Base-by-base conservation (phyloP, 2,888 invertebrate species). In the Agrochola macilenta region DNA sequence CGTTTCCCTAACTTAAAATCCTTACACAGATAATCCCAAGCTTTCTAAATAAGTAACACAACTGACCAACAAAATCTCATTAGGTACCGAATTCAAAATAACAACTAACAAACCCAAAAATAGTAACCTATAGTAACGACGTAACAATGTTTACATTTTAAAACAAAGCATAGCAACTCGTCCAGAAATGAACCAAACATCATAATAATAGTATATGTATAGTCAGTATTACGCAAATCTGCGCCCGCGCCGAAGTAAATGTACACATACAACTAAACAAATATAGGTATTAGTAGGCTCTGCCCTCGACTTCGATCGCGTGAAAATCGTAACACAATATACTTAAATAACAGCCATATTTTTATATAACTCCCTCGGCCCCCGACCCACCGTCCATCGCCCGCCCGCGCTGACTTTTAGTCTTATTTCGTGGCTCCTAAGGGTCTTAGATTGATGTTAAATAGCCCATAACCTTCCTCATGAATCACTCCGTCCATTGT, bases 151-250 rank as follows among this genome's bases (percentile, higher is more conserved):
- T 79, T 79, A 76, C 76, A 49, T 57, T 54, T 23, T 23, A 9
- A 52, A 52, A 46, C 58, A 9, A 72, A 26, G 71, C 81, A 30
- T 77, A 70, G 70, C 73, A 69, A 81, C 70, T 26, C 58, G 11
- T 17, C 54, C 26, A 69, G 60, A 69, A 68, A 43, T 26, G 61
- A 66, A 35, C 57, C 5, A 43, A 39, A 69, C 35, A 74, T 60
- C 60, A 76, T 49, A 57, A 30, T 54, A 68, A 11, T 12, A 64
- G 14, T 14, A 12, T 49, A 52, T 30, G 26, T 63, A 57, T n/a
- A 43, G 58, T 35, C 14, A n/a, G 46, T 60, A 52, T 82, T 82
- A 82, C 82, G 78, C 54, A 81, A 82, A 65, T 52, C 5, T 70
- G 63, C 14, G 63, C 9, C 46, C 46, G 70, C 14, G 74, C 70